Evolutionary conservation across 2,888 invertebrate species (phyloP), one percentile per base, ranked within the genome.

Genomic region (Latheticus oryzae): DNA sequence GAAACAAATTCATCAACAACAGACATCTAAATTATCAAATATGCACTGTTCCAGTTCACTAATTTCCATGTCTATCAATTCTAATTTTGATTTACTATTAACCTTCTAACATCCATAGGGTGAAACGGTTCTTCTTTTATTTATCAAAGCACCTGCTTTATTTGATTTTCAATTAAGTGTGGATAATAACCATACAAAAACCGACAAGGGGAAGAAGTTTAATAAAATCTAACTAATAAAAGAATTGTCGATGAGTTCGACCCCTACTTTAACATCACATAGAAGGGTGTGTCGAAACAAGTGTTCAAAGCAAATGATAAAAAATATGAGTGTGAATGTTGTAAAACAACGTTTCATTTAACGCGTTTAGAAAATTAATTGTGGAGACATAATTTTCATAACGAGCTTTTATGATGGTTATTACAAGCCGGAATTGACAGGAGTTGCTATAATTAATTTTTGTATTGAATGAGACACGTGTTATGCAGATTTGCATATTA

Each of bases 161-260:
- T 56, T 56, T 56, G 56, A 71, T 71, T 69, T 73, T 71, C 68
- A 73, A 72, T 73, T 72, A 73, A 65, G 69, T 71, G 71, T 68
- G 65, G 65, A 71, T 68, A 71, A 73, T 63, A 64, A 63, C 66
- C 68, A 57, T 63, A 62, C 52, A 61, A 60, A n/a, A 53, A 17
- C 19, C 13, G 13, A 23, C 4, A 13, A n/a, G 12, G 28, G 38
- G 37, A 53, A 56, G 62, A 63, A 43, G 60, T 63, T 66, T 66
- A 66, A 65, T 64, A 60, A 65, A 62, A 66, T 61, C 53, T 52
- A 57, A 65, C 66, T 67, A 67, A 64, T 65, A 53, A 53, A 58
- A 53, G 52, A 35, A 52, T 38, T 23, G 28, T 50, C 28, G 9
- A 37, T 17, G 7, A 24, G n/a, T 30, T 30, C 15, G 23, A 21